phyloP scores from a whole-genome alignment of 37 sponge, comb jelly and placozoan genomes.

The Agelas oroides region DNA sequence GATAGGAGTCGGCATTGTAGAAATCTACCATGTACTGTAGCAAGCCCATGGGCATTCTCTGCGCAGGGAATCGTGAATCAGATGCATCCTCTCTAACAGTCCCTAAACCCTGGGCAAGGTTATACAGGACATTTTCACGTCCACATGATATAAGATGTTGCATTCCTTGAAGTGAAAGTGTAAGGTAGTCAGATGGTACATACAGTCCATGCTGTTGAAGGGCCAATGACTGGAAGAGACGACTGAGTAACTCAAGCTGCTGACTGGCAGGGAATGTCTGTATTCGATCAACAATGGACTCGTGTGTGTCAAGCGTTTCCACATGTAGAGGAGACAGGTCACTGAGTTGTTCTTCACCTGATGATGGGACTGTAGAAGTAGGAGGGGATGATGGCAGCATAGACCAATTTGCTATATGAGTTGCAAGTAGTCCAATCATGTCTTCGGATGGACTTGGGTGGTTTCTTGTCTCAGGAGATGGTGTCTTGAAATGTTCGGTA shows the following conservation, averaged over 20 bases:
- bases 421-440: too few relatives aligned
- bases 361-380: too few relatives aligned
- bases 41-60: slow-evolving; percentile 55
- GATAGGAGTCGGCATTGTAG: slow-evolving; percentile 12
- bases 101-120: slow-evolving; percentile 16
- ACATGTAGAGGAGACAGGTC: too few relatives aligned
- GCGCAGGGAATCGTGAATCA: slow-evolving; percentile 21
- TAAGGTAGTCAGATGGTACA: slow-evolving; percentile 21
- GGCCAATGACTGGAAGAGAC: neutral
- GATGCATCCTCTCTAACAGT: slow-evolving; percentile 35
- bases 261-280: neutral
- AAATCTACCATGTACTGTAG: slow-evolving; percentile 41
- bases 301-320: too few relatives aligned
- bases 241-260: neutral
- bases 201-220: neutral
- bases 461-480: too few relatives aligned
- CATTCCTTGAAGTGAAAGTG: slow-evolving; percentile 3
- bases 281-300: neutral
- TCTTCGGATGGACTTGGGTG: too few relatives aligned
- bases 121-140: slow-evolving; percentile 25
- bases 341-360: too few relatives aligned
- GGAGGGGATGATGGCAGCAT: too few relatives aligned
- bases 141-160: neutral
- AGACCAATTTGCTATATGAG: too few relatives aligned
- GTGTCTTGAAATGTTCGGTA: too few relatives aligned